phyloP scores from a whole-genome alignment of 64 coral and sea anemone species.

The Pocillopora damicornis region DNA sequence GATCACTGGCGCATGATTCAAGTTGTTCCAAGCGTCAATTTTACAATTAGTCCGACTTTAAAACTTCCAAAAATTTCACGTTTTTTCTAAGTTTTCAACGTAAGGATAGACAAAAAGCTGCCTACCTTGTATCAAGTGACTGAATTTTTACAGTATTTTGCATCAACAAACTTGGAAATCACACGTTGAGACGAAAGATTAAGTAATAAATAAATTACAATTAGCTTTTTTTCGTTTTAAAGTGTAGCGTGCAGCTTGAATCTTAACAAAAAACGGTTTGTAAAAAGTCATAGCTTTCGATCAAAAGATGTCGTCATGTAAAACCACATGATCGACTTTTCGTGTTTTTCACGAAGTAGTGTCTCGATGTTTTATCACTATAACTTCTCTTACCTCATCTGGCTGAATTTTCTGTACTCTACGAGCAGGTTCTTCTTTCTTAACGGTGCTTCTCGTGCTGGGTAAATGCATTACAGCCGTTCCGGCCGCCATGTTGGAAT shows the following conservation, averaged over 20 bases:
- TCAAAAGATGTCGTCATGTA: constrained; percentile 72
- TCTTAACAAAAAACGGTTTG: not conserved
- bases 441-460: constrained; percentile 79
- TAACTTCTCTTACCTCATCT: constrained; percentile 63
- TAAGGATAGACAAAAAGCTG: no score
- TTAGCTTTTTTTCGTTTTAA: not conserved
- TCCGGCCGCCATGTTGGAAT: constrained; percentile 98
- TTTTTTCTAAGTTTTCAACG: no score
- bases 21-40: no score
- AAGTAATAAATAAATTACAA: not conserved
- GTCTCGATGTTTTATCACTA: not conserved
- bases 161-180: not conserved
- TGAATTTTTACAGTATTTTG: no score
- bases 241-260: not conserved
- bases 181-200: not conserved
- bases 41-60: no score
- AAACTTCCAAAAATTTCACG: no score
- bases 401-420: constrained; percentile 76
- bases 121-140: no score
- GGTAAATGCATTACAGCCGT: constrained; percentile 95
- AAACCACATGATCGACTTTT: constrained; percentile 49
- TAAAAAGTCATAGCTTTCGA: constrained; percentile 38
- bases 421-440: constrained; percentile 78
- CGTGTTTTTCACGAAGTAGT: not conserved
- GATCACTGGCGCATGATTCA: not conserved